Evolutionary conservation across 92 coral and sea anemone genomes (phyloP).

Genomic region (Epizoanthus stellaris): DNA sequence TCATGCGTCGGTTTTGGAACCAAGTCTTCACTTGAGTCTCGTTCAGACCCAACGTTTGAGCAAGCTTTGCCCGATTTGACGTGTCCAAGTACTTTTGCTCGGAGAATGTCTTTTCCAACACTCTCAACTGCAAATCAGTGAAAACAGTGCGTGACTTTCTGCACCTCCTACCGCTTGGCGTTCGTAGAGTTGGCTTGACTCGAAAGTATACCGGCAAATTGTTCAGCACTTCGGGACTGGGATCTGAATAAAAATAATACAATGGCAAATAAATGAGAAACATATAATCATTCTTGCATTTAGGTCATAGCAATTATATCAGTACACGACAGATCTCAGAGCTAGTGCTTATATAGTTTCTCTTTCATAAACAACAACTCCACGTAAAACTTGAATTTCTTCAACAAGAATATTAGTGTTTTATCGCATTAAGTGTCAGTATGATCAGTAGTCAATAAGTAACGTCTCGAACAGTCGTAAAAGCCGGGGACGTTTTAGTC

Average conservation of each 20-base stretch:
- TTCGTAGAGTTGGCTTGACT: slow-evolving; percentile 92
- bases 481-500: too few species aligned
- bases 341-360: too few species aligned
- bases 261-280: slow-evolving; percentile 5
- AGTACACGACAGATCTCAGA: neutral
- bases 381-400: too few species aligned
- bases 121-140: slow-evolving; percentile 94
- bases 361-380: too few species aligned
- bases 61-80: slow-evolving; percentile 91
- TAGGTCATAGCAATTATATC: neutral
- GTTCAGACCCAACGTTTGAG: slow-evolving; percentile 92
- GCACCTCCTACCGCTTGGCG: slow-evolving; percentile 96
- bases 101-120: slow-evolving; percentile 93
- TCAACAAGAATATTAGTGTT: too few species aligned
- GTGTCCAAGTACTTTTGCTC: slow-evolving; percentile 97
- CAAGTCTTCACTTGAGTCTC: slow-evolving; percentile 99
- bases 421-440: neutral
- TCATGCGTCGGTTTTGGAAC: slow-evolving; percentile 98
- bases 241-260: slow-evolving; percentile 48
- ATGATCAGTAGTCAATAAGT: neutral
- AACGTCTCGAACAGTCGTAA: too few species aligned
- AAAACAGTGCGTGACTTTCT: slow-evolving; percentile 98
- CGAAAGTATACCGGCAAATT: slow-evolving; percentile 96
- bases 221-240: slow-evolving; percentile 90
- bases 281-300: neutral